Percentiles rank a stretch among this genome's conserved stretches.
Evolutionary conservation across 2,797 vertebrate species (phyloP).

Genomic region (Ceryle rudis): DNA sequence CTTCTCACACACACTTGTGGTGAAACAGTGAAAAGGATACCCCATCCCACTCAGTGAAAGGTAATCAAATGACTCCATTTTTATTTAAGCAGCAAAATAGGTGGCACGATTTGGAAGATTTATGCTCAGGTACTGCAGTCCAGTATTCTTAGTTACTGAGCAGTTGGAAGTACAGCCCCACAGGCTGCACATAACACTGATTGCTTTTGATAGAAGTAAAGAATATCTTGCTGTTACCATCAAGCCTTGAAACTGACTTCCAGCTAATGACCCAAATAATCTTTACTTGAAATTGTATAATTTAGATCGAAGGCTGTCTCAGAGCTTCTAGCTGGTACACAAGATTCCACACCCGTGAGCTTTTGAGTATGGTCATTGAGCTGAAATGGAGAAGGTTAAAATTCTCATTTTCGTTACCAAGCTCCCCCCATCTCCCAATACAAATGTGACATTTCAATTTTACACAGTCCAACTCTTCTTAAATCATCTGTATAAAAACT

Average conservation of each 20-base stretch:
- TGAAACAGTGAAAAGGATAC: not conserved
- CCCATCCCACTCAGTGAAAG: not conserved
- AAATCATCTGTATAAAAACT: constrained; percentile 83
- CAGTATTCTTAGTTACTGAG: not conserved
- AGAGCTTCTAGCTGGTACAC: constrained; percentile 45
- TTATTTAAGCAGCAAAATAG: not conserved
- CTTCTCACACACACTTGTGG: not conserved
- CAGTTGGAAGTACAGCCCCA: not conserved
- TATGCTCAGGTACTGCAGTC: not conserved
- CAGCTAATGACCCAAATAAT: constrained; percentile 71
- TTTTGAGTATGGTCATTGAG: constrained; percentile 77
- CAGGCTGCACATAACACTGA: not conserved
- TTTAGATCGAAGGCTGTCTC: constrained; percentile 56
- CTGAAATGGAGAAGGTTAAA: constrained; percentile 82
- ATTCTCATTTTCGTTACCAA: constrained; percentile 81
- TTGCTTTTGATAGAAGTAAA: constrained; percentile 31
- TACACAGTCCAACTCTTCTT: constrained; percentile 80
- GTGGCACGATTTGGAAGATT: not conserved
- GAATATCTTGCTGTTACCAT: constrained; percentile 46
- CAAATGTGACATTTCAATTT: constrained; percentile 86
- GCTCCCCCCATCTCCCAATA: constrained; percentile 73
- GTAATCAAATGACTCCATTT: not conserved
- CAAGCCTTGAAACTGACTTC: constrained; percentile 63
- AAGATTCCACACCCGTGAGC: constrained; percentile 68
- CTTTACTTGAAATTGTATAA: constrained; percentile 64